A percentile compares a stretch with the other conserved stretches of the same genome.
Conservation (phyloP, 2,888 invertebrate species). For the Temnothorax rugatulus region DNA sequence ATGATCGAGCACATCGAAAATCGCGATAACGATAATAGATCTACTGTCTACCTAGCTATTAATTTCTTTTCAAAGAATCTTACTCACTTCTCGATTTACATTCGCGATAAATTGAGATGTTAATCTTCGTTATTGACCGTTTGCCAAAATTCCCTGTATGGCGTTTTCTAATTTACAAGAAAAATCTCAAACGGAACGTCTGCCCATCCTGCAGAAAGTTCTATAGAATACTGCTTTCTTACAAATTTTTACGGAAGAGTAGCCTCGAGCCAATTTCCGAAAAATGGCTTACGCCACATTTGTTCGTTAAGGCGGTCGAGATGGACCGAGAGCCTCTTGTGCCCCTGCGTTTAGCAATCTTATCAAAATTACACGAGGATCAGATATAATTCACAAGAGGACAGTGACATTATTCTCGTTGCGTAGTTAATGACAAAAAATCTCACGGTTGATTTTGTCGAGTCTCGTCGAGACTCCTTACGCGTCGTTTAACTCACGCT, state of each 20-base stretch:
- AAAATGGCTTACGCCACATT: conserved; percentile 40
- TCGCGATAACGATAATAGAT: conserved; percentile 38
- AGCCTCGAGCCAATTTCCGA: conserved; percentile 5
- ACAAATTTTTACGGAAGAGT: conserved; percentile 7
- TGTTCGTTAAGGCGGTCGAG: conserved; percentile 21
- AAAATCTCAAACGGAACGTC: not conserved
- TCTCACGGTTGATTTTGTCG: conserved; percentile 47
- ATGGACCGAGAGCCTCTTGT: not conserved
- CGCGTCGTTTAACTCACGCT: conserved; percentile 68
- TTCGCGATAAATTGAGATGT: conserved; percentile 31
- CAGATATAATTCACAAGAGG: conserved; percentile 33
- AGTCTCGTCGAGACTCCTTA: conserved; percentile 48
- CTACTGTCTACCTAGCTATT: conserved; percentile 21
- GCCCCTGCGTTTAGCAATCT: conserved; percentile 19
- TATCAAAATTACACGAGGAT: conserved; percentile 44
- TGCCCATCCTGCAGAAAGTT: not conserved
- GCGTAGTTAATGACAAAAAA: conserved; percentile 48
- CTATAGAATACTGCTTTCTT: not conserved
- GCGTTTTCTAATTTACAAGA: conserved; percentile 13
- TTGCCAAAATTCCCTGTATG: not conserved
- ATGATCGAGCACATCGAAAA: conserved; percentile 14
- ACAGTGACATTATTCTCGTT: conserved; percentile 21
- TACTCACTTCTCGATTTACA: conserved; percentile 28
- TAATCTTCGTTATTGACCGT: not conserved
- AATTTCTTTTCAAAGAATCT: conserved; percentile 57